A percentile compares a stretch with the other conserved stretches of the same genome.
phyloP scores from a whole-genome alignment of 2,797 vertebrate genomes.

The Tragelaphus eurycerus region DNA sequence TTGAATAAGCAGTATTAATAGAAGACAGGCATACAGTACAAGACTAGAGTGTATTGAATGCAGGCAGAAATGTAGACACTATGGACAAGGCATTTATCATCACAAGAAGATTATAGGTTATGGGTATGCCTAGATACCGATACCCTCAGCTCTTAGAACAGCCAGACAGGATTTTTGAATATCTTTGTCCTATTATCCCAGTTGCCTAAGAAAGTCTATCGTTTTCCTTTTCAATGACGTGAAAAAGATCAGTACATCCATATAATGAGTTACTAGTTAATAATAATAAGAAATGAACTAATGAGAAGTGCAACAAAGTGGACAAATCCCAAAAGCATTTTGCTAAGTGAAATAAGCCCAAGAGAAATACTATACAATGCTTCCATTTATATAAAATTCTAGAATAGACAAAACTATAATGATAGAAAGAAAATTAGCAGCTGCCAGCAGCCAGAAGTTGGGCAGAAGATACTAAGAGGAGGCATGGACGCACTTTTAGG shows the following conservation, averaged over 20 bases:
- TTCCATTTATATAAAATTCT: constrained; percentile 19
- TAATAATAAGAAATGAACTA: constrained; percentile 46
- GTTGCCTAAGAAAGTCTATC: not conserved
- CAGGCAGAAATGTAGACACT: not conserved
- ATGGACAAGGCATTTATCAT: not conserved
- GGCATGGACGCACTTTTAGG: not conserved
- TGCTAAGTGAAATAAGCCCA: not conserved
- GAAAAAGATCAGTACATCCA: not conserved
- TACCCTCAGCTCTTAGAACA: not conserved
- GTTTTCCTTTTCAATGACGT: not conserved
- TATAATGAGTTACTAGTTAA: constrained; percentile 10
- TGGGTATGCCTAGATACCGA: not conserved
- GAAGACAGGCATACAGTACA: not conserved
- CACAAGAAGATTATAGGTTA: not conserved
- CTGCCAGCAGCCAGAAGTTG: not conserved
- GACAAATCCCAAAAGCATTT: not conserved
- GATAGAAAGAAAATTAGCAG: not conserved
- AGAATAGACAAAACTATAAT: not conserved
- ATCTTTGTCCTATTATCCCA: constrained; percentile 7
- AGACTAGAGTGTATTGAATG: not conserved
- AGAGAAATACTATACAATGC: not conserved
- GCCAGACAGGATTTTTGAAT: not conserved
- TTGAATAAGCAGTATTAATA: not conserved
- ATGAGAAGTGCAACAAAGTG: not conserved
- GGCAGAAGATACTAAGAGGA: not conserved